A percentile compares a stretch with the other conserved stretches of the same genome.
Evolutionary conservation across 2,888 invertebrate species (phyloP).

Genomic region (Lithophane semibrunnea): DNA sequence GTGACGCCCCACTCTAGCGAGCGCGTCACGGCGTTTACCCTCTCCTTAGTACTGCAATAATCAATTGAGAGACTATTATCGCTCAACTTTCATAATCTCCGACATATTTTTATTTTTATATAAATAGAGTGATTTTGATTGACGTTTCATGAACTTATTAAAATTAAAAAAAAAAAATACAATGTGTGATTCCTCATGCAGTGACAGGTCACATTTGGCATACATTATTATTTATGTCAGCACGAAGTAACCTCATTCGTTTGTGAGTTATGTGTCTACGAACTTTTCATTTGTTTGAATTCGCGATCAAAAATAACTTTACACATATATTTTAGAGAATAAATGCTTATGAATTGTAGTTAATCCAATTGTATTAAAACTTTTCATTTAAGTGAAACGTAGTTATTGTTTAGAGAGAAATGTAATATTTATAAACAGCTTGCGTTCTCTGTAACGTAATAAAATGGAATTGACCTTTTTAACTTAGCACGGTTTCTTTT

Average conservation of each 20-base stretch:
- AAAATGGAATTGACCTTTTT: conserved; percentile 1
- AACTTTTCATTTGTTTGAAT: conserved; percentile 68
- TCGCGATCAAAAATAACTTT: conserved; percentile 58
- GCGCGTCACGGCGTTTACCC: no score
- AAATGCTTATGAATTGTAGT: conserved; percentile 11
- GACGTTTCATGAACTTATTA: no score
- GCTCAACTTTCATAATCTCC: no score
- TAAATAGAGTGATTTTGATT: not conserved
- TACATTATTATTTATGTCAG: conserved; percentile 27
- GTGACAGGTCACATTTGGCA: conserved; percentile 8
- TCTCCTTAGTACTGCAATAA: no score
- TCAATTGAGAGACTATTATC: no score
- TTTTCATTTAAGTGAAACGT: conserved; percentile 8
- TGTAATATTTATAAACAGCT: not conserved
- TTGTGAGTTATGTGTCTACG: conserved; percentile 68
- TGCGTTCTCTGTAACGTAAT: not conserved
- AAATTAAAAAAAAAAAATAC: not conserved
- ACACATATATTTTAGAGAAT: conserved; percentile 40
- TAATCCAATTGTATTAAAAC: conserved; percentile 20
- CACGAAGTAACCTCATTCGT: conserved; percentile 32
- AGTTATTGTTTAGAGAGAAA: not conserved
- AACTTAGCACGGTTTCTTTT: not conserved
- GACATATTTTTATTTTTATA: not conserved
- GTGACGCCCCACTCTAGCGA: no score
- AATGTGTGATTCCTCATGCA: not conserved